Base-by-base conservation (phyloP, 2,113 vertebrate species). In the Pomatorhinus ruficollis region DNA sequence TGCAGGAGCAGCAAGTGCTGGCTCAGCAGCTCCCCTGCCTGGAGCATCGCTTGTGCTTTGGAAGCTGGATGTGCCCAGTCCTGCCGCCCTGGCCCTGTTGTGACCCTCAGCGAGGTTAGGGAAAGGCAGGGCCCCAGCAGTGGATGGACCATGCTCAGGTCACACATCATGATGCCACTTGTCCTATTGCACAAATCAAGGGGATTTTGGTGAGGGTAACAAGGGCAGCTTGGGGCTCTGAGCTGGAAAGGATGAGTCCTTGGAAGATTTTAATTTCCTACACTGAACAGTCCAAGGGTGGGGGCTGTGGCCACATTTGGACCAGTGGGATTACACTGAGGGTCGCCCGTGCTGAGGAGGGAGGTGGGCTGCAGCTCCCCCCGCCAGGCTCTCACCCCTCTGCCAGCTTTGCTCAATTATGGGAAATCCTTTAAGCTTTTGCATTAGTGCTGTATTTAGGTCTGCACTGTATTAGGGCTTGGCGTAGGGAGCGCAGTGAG, bases 351-450 rank as follows among this genome's bases (percentile, higher is more conserved):
- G n/a, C 76, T 23, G 44, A 68, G 45, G 70, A 66, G 23, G 42
- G 63, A 83, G 71, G 31, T 92, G 87, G 89, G 87, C 93, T 94
- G 54, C 93, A 74, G 50, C 44, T 56, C 39, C 31, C 61, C 52
- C 53, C 3, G 0, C 40, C 61, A 60, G 86, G 61, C 69, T 76
- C 80, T 71, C 5, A 0, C 42, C 57, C 81, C 53, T 83, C 91
- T 72, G 72, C 80, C 88, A 93, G 82, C 91, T 85, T 68, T 81
- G 86, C 88, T 92, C 92, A 92, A 4, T 87, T 92, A 87, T 93
- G 89, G 84, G 90, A 96, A 97, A 96, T 91, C 94, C 95, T 80
- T 92, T 94, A 94, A 94, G 90, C 96, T 96, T 77, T 83, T 5
- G 69, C 83, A 93, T 94, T 94, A 90, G 90, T 68, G 74, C 86